Evolutionary conservation across 1,140 invertebrate species (phyloP).

Genomic region (Drosophila ogumai): DNA sequence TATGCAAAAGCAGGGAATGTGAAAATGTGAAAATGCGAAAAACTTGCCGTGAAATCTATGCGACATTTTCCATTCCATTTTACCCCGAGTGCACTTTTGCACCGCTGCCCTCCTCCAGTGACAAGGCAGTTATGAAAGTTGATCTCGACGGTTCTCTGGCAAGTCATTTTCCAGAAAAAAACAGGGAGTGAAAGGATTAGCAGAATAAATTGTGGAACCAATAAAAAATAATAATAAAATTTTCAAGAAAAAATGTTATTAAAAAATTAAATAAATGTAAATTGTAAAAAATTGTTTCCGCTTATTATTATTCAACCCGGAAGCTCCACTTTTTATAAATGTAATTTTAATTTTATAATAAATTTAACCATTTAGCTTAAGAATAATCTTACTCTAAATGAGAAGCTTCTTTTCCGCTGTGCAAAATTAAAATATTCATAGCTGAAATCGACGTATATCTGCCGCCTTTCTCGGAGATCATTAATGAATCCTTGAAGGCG

Average conservation of each 20-base stretch:
- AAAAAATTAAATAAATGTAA: not conserved
- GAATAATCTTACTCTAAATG: too few relatives aligned
- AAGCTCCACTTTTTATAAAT: not conserved
- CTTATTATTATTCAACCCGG: too few relatives aligned
- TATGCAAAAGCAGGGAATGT: constrained; percentile 50
- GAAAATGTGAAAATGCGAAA: constrained; percentile 23
- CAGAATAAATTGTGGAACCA: not conserved
- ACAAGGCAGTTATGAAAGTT: constrained; percentile 63
- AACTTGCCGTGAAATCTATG: constrained; percentile 21
- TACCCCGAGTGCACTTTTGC: constrained; percentile 41
- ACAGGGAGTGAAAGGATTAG: not conserved
- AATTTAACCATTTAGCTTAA: not conserved
- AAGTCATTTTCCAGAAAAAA: constrained; percentile 29
- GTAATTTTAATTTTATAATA: not conserved
- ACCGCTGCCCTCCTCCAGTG: constrained; percentile 8
- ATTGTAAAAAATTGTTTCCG: too few relatives aligned
- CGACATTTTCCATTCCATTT: constrained; percentile 50
- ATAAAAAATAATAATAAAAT: not conserved
- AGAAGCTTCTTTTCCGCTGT: not conserved
- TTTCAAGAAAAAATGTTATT: not conserved
- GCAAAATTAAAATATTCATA: not conserved
- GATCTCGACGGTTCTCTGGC: constrained; percentile 36
- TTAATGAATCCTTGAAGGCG: constrained; percentile 41
- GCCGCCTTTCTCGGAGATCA: constrained; percentile 22
- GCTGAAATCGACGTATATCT: not conserved